These are phyloP conservation scores for Eupsittula cactorum DNA, from an alignment of 2,113 vertebrate genomes.

Conservation along the genomic window DNA sequence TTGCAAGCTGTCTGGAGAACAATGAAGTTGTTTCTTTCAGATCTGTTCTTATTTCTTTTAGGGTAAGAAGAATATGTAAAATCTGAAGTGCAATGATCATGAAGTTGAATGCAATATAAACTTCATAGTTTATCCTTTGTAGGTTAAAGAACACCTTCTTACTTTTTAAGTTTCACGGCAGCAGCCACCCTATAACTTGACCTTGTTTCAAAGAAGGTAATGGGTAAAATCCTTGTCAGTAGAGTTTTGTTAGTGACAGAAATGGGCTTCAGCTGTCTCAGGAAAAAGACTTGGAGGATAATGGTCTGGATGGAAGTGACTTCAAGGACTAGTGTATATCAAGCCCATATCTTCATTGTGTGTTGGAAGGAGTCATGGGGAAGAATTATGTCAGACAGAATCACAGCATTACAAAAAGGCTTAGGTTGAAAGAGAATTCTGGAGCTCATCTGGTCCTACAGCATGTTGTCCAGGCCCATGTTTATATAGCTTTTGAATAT, in stretches of 20 bases:
- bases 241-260: background rate
- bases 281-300: background rate
- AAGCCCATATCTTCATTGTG: background rate
- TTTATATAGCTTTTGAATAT: background rate
- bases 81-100: background rate
- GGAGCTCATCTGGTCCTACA: background rate
- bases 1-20: background rate
- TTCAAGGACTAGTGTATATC: background rate
- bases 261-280: background rate
- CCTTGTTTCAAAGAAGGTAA: background rate
- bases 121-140: background rate
- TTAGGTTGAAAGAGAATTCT: background rate
- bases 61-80: background rate
- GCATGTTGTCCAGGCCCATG: background rate
- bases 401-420: background rate
- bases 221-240: background rate
- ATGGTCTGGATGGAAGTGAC: background rate
- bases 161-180: background rate
- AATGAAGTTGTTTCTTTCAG: background rate
- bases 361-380: background rate
- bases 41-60: constrained; percentile 7
- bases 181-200: background rate
- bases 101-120: background rate
- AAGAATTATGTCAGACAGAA: background rate
- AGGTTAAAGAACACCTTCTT: background rate